Evolutionary conservation across 2,797 vertebrate genomes (phyloP).

Genomic region (Gymnothorax reevesii): DNA sequence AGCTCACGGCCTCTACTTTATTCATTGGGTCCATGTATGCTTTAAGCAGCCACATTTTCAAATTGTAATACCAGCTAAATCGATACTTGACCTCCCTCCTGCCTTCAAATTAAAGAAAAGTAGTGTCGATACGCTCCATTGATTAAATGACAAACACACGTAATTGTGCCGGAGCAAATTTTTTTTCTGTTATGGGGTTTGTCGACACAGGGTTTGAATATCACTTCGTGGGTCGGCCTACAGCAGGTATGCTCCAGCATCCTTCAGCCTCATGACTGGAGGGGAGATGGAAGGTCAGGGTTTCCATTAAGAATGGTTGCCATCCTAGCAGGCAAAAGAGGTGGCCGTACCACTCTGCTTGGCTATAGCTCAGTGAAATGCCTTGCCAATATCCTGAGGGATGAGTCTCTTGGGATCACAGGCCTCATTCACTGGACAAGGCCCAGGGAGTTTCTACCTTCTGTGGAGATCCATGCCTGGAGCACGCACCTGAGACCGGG

Average conservation of each 20-base stretch:
- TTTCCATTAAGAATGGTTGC: neutral
- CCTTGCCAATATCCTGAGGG: constrained; percentile 22
- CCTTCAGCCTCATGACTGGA: neutral
- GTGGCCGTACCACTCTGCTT: neutral
- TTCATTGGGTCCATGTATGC: constrained; percentile 43
- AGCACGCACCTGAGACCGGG: too few relatives aligned
- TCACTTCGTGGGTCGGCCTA: neutral
- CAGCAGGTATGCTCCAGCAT: neutral
- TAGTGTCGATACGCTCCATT: constrained; percentile 30
- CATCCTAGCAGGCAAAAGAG: neutral
- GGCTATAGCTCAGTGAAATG: neutral
- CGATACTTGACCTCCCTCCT: constrained; percentile 21
- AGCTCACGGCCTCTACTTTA: constrained; percentile 27
- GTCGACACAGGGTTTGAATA: neutral
- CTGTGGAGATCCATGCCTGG: neutral
- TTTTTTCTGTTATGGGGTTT: neutral
- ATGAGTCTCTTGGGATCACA: constrained; percentile 10
- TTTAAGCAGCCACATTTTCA: constrained; percentile 43
- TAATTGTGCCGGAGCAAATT: constrained; percentile 8
- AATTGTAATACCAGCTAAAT: constrained; percentile 36
- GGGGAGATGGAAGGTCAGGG: neutral
- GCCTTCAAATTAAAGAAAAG: constrained; percentile 38
- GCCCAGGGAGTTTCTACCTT: neutral
- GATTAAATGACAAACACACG: constrained; percentile 40
- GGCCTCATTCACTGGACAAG: constrained; percentile 14